Evolutionary conservation across 2,113 vertebrate genomes (phyloP), one percentile per base, ranked within the genome.

Genomic region (Lasiurus borealis): DNA sequence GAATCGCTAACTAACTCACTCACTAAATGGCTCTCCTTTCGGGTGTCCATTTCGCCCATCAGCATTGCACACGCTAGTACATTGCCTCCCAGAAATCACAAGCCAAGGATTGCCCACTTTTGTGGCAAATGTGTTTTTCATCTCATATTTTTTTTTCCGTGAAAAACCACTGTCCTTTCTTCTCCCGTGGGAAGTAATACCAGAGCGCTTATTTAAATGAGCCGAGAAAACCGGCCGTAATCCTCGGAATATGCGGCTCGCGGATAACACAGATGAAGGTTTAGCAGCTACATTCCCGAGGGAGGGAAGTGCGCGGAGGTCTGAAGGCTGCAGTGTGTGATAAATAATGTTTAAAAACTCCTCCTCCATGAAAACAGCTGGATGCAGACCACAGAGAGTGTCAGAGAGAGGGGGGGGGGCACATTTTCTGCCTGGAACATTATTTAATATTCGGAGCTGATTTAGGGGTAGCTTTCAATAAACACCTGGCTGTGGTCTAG

Each of bases 301-400:
- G 85, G 52, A 73, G 46, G 5, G n/a, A 71, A 4, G 14, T 36
- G 12, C 13, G 40, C 11, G 40, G 71, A 66, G 52, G 69, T 72
- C 92, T 93, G 81, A 90, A 68, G 87, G 52, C 73, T 71, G 44
- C 3, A 40, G 29, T 8, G 8, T 14, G 23, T 5, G 76, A 83
- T 83, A 73, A 92, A 91, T 92, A 34, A 4, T 31, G 31, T 31
- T 14, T 1, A 75, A 48, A 77, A n/a, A 52, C 25, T 10, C 66
- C 46, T 72, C 93, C 64, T 80, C 50, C 18, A 50, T 12, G 72
- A 75, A 77, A 64, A 81, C 21, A 91, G 57, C 69, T 69, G 68
- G 86, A 96, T 90, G 54, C 50, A 92, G 80, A 19, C 27, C 29
- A 31, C 34, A 75, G n/a, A n/a, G n/a, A n/a, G 72, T 90, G 54